Conservation (phyloP, 2,113 vertebrate species). For the Oxyura jamaicensis region DNA sequence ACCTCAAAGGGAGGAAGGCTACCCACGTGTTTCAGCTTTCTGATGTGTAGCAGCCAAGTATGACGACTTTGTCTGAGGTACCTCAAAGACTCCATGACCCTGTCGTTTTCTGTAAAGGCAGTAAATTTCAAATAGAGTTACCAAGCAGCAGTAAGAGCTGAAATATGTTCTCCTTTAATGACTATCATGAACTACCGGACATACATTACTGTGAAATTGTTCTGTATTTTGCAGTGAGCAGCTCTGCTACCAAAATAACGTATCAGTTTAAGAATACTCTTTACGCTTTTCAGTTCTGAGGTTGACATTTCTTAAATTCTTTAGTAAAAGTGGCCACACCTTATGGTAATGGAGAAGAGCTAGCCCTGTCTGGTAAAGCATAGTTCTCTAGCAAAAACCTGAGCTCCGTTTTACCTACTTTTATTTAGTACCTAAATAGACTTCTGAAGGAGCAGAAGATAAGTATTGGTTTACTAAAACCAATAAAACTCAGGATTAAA, state of each 20-base stretch:
- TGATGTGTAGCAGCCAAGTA: neutral
- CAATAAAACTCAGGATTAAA: neutral
- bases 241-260: neutral
- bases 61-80: neutral
- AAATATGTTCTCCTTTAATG: neutral
- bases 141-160: neutral
- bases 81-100: neutral
- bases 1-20: neutral
- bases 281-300: neutral
- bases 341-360: neutral
- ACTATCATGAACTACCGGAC: neutral
- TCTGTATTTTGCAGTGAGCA: neutral
- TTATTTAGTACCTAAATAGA: neutral
- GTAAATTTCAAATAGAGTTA: neutral
- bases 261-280: neutral
- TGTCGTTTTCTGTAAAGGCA: neutral
- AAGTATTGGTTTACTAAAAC: neutral
- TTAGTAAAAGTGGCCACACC: neutral
- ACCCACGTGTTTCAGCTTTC: neutral
- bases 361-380: neutral
- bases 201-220: neutral
- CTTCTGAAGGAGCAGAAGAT: neutral
- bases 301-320: neutral
- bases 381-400: neutral
- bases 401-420: neutral